Percentiles rank a stretch among this genome's conserved stretches.
Evolutionary conservation across 2,888 invertebrate species (phyloP).

Genomic region (Bombylius discolor): DNA sequence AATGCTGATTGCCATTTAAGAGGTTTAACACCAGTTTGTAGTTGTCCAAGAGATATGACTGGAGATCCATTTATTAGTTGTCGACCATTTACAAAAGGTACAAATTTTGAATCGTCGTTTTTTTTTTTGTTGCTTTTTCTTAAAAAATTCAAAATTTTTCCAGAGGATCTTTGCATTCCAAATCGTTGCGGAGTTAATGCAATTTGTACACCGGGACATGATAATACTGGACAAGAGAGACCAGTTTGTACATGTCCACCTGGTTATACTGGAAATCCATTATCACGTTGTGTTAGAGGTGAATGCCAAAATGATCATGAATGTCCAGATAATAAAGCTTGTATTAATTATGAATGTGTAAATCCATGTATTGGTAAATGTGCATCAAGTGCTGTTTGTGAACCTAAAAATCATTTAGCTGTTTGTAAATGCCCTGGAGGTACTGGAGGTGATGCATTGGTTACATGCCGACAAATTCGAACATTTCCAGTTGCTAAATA

Average conservation of each 20-base stretch:
- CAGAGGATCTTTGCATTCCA: slow-evolving; percentile 71
- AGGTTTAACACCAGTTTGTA: slow-evolving; percentile 70
- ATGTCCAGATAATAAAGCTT: slow-evolving; percentile 61
- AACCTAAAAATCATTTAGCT: slow-evolving; percentile 61
- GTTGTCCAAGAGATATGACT: slow-evolving; percentile 75
- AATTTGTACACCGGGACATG: slow-evolving; percentile 66
- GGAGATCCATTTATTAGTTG: slow-evolving; percentile 75
- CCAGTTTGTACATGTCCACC: slow-evolving; percentile 74
- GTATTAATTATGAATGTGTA: slow-evolving; percentile 61
- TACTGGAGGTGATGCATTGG: slow-evolving; percentile 44
- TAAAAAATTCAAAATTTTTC: slow-evolving; percentile 7
- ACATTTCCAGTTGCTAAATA: slow-evolving; percentile 33
- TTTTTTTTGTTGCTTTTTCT: not conserved
- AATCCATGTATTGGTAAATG: slow-evolving; percentile 69
- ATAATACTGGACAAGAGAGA: slow-evolving; percentile 64
- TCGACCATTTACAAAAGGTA: slow-evolving; percentile 67
- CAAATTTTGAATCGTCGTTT: slow-evolving; percentile 23
- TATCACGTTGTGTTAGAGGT: slow-evolving; percentile 56
- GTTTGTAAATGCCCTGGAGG: slow-evolving; percentile 71
- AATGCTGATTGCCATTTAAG: slow-evolving; percentile 68
- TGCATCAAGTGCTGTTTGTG: slow-evolving; percentile 61
- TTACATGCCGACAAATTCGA: slow-evolving; percentile 41
- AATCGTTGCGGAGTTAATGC: slow-evolving; percentile 66
- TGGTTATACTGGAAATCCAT: slow-evolving; percentile 66
- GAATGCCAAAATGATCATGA: slow-evolving; percentile 67